Base-by-base conservation (phyloP, 2,888 invertebrate species). In the Agrotis puta region DNA sequence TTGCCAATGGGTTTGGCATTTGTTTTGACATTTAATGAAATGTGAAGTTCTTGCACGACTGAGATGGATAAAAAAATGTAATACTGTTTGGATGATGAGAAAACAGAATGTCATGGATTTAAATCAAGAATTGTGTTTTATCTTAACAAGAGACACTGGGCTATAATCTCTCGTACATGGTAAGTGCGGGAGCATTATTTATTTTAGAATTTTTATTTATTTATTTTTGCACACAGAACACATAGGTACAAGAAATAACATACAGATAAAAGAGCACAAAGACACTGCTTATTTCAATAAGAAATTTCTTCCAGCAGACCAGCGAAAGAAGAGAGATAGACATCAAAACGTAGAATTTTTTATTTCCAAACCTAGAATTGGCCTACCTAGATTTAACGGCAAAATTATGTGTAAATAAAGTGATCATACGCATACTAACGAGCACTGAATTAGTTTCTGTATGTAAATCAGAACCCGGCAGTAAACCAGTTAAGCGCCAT, bases 1-100 rank as follows among this genome's bases (percentile, higher is more conserved):
- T 80, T 67, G 57, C 76, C 57, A 82, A 66, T 56, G 33, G 65
- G 58, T 70, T 69, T 79, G 76, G 56, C 71, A 68, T 77, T 58
- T 64, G 33, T 65, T 77, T 74, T 74, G 64, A 63, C 67, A 78
- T 77, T 76, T 81, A 5, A 53, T 61, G 39, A 64, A 66, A 75
- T 72, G 71, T 71, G 50, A 74, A 51, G 62, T 57, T 57, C 39
- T 27, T 33, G 70, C 56, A 77, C 70, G 22, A 70, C 47, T 54
- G 18, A 27, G 18, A 43, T 16, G 4, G 6, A 39, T 9, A 20
- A 24, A 74, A 74, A 50, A 33, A 45, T 27, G 3, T 13, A 3
- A 43, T 27, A 39, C 39, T 39, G 27, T 33, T 27, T 20, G 14
- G 22, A 54, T 27, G n/a, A 54, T 11, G n/a, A n/a, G 13, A 53